phyloP scores from a whole-genome alignment of 2,797 vertebrate genomes.

The Spondyliosoma cantharus region DNA sequence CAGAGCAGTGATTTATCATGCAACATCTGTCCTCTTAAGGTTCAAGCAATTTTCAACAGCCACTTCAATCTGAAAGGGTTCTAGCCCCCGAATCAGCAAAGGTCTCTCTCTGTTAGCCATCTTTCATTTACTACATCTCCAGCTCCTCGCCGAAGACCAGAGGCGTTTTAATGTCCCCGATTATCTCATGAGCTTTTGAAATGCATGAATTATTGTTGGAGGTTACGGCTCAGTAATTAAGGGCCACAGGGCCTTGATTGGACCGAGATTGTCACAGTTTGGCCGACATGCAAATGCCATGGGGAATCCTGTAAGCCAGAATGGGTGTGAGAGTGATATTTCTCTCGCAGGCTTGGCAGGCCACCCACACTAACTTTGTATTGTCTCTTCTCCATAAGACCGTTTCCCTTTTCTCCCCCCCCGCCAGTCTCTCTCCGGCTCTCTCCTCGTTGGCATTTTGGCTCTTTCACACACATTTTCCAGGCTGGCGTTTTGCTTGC shows the following conservation, averaged over 20 bases:
- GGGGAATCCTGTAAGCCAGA: conserved; percentile 66
- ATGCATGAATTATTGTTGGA: conserved; percentile 80
- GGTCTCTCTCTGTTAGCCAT: conserved; percentile 68
- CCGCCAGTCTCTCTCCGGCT: conserved; percentile 27
- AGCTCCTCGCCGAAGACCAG: conserved; percentile 68
- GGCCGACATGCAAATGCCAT: conserved; percentile 55
- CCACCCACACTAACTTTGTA: conserved; percentile 76
- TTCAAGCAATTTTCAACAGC: conserved; percentile 64
- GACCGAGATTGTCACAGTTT: conserved; percentile 74
- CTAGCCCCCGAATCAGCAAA: conserved; percentile 56
- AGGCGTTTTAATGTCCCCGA: conserved; percentile 74
- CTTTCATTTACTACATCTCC: conserved; percentile 71
- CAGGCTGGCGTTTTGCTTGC: conserved; percentile 60
- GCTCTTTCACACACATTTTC: conserved; percentile 63
- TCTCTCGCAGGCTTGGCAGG: conserved; percentile 68
- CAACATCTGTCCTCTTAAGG: conserved; percentile 52
- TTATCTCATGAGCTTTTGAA: conserved; percentile 80
- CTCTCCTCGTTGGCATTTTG: conserved; percentile 62
- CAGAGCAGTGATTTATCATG: conserved; percentile 61
- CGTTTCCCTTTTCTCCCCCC: conserved; percentile 35
- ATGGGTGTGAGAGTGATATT: conserved; percentile 70
- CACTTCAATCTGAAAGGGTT: conserved; percentile 65
- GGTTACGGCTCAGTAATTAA: conserved; percentile 82
- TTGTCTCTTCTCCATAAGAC: conserved; percentile 66
- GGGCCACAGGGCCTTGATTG: conserved; percentile 75